Conservation (phyloP, 2,113 vertebrate species). For the Serranochromis macrocephalus region DNA sequence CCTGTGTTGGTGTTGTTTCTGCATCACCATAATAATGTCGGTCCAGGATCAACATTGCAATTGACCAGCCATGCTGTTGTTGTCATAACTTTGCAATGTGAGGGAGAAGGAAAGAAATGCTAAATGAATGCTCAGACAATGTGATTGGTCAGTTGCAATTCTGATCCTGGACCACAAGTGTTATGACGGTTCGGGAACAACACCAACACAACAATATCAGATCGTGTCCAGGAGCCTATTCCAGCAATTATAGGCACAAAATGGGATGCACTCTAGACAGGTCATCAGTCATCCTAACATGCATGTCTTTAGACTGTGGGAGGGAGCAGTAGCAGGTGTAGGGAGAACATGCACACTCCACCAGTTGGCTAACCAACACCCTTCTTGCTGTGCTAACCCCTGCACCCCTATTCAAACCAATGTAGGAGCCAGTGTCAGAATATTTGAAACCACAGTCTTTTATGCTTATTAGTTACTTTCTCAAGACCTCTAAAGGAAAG, state of each 20-base stretch:
- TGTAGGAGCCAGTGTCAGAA: not conserved
- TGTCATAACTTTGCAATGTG: not conserved
- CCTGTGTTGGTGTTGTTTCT: not conserved
- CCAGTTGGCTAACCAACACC: not conserved
- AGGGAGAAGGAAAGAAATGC: not conserved
- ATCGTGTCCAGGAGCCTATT: not conserved
- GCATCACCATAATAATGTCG: not conserved
- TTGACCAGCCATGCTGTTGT: not conserved
- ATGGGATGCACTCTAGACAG: not conserved
- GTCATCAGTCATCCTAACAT: not conserved
- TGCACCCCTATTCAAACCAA: not conserved
- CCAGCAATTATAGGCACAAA: not conserved
- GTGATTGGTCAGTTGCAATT: not conserved
- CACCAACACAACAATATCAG: not conserved
- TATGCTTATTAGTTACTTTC: not conserved
- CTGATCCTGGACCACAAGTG: not conserved
- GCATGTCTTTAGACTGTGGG: not conserved
- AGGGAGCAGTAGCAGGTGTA: not conserved
- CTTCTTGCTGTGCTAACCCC: not conserved
- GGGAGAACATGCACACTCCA: not conserved
- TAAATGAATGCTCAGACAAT: not conserved
- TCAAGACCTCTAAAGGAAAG: not conserved
- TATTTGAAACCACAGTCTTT: not conserved
- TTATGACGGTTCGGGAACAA: not conserved
- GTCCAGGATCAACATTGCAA: not conserved